Conservation (phyloP, 37 sponge, comb jelly and placozoan genomes). For the Oscarella lobularis region DNA sequence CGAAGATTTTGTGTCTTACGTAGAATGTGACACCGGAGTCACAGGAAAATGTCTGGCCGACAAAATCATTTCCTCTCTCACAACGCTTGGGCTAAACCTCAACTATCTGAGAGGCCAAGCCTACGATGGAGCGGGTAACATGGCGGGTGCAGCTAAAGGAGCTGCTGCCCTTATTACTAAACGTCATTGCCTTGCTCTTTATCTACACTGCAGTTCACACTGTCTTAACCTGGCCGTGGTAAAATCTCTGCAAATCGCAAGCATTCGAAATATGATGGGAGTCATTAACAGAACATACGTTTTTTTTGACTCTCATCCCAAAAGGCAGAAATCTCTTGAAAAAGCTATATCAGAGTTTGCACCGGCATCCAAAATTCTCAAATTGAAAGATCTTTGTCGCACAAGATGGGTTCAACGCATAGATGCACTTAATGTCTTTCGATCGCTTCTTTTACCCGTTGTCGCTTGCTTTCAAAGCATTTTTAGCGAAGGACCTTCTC, state of each 20-base stretch:
- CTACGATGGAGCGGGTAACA: constrained; percentile 64
- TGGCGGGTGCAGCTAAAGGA: constrained; percentile 35
- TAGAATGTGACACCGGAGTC: constrained; percentile 46
- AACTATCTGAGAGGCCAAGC: constrained; percentile 48
- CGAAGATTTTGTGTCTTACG: constrained; percentile 44
- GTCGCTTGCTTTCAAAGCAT: constrained; percentile 44
- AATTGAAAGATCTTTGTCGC: constrained; percentile 6
- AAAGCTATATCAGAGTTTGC: constrained; percentile 11
- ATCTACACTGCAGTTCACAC: constrained; percentile 24
- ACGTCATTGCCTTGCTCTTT: constrained; percentile 20
- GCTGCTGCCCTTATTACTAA: constrained; percentile 15
- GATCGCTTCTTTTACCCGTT: constrained; percentile 28
- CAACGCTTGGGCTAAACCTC: constrained; percentile 25
- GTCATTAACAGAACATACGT: constrained; percentile 3
- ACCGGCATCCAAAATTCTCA: constrained; percentile 7
- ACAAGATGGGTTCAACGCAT: constrained; percentile 32
- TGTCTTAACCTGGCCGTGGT: constrained; percentile 34
- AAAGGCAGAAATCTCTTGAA: constrained; percentile 16
- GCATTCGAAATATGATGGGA: constrained; percentile 21
- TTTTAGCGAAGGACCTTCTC: background rate
- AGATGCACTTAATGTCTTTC: constrained; percentile 21
- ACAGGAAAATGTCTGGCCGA: constrained; percentile 40
- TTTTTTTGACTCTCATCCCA: constrained; percentile 21
- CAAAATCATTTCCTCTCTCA: constrained; percentile 20
- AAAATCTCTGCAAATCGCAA: constrained; percentile 11